Base-by-base conservation (phyloP, 2,888 invertebrate species). In the Temnothorax rugatulus region DNA sequence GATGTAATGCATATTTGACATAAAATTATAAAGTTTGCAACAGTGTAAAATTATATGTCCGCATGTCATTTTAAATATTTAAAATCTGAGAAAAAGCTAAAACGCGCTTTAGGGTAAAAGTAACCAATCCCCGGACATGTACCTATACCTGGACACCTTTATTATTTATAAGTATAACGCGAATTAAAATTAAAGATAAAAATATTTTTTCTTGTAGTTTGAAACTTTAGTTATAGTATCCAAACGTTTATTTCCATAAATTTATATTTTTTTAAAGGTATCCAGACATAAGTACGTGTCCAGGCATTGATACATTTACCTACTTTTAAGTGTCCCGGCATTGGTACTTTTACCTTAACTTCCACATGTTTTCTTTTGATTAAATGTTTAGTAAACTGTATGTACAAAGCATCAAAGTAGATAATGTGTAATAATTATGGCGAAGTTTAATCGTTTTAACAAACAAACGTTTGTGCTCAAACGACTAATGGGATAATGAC, bases 321-420 rank as follows among this genome's bases (percentile, higher is more conserved):
- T n/a, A n/a, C n/a, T n/a, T n/a, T n/a, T n/a, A n/a, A n/a, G n/a
- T n/a, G n/a, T n/a, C n/a, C n/a, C n/a, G n/a, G n/a, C n/a, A n/a
- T n/a, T n/a, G n/a, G n/a, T n/a, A n/a, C n/a, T n/a, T n/a, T n/a
- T n/a, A n/a, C n/a, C n/a, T n/a, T n/a, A 34, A 34, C 2, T 29
- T 59, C 7, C 7, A 18, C 57, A 11, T 47, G 34, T 38, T 15
- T 50, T 41, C 15, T 2, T 38, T 64, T 66, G n/a, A 76, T 76
- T 66, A 64, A 76, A 64, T 13, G 29, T 74, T 74, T 74, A 59
- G 7, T 52, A 64, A 76, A 50, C 18, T 25, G 38, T 9, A 38
- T 25, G 3, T n/a, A n/a, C n/a, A n/a, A n/a, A n/a, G n/a, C 21
- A 13, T 41, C 9, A 63, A 38, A 52, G 7, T 18, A 63, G 7